These are phyloP conservation scores for Penaeus japonicus DNA, from an alignment of 1,140 invertebrate genomes.

Conservation along the genomic window DNA sequence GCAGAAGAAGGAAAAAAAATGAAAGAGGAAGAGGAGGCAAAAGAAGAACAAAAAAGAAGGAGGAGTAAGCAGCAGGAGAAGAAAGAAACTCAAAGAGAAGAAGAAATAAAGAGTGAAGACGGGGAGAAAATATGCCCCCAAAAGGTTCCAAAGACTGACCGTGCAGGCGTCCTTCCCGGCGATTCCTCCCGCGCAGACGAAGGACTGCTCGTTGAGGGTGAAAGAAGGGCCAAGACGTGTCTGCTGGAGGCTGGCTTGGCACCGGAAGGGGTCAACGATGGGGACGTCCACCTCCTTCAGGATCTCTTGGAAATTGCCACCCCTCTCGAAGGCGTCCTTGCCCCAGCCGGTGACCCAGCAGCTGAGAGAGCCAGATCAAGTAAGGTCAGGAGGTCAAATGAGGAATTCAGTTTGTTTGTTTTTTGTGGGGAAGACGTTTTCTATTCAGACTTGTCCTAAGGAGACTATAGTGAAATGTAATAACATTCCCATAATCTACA, in stretches of 20 bases:
- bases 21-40: neutral
- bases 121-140: neutral
- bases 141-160: constrained; percentile 64
- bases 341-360: constrained; percentile 84
- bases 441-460: neutral
- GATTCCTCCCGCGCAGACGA: constrained; percentile 90
- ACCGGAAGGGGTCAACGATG: constrained; percentile 40
- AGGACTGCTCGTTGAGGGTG: constrained; percentile 69
- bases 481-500: too few species aligned
- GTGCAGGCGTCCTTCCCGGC: constrained; percentile 82
- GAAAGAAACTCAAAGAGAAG: too few species aligned
- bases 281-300: constrained; percentile 66
- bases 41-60: too few species aligned
- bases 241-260: constrained; percentile 46
- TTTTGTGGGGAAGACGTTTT: neutral
- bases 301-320: constrained; percentile 72
- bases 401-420: neutral
- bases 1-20: neutral
- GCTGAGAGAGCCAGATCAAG: constrained; percentile 25
- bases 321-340: constrained; percentile 75
- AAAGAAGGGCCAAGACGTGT: constrained; percentile 55
- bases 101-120: neutral
- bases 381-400: neutral
- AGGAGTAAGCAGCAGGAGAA: too few species aligned
- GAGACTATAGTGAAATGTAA: too few species aligned